phyloP scores from a whole-genome alignment of 2,888 invertebrate species.

The Leptinotarsa peninsularis region DNA sequence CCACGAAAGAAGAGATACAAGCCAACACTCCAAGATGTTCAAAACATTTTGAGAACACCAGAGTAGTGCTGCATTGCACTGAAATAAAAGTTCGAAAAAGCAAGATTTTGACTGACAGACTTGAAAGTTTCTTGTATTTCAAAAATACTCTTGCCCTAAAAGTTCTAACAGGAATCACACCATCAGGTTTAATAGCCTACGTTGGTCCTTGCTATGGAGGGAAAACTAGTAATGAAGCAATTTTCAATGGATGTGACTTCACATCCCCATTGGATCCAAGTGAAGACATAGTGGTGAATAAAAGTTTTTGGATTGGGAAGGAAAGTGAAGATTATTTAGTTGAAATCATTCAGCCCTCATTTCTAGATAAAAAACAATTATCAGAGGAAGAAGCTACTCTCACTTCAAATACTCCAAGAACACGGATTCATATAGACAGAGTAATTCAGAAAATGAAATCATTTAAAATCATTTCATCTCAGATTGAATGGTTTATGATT shows the following conservation, averaged over 20 bases:
- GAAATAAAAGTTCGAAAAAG: conserved; percentile 19
- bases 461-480: neutral
- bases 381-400: neutral
- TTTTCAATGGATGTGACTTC: neutral
- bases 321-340: neutral
- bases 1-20: conserved; percentile 12
- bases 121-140: conserved; percentile 21
- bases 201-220: conserved; percentile 16
- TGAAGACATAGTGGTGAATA: neutral
- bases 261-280: no score
- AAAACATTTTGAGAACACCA: neutral
- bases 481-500: conserved; percentile 3
- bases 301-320: neutral
- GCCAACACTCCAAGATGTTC: conserved; percentile 18
- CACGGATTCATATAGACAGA: neutral
- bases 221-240: neutral
- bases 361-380: neutral
- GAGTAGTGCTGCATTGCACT: conserved; percentile 32
- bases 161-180: conserved; percentile 26
- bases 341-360: neutral
- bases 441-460: neutral
- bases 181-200: conserved; percentile 26
- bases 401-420: neutral
- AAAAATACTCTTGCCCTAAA: conserved; percentile 21
- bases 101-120: neutral